Conservation (phyloP, 2,888 invertebrate species). For the Stenodema calcarata region DNA sequence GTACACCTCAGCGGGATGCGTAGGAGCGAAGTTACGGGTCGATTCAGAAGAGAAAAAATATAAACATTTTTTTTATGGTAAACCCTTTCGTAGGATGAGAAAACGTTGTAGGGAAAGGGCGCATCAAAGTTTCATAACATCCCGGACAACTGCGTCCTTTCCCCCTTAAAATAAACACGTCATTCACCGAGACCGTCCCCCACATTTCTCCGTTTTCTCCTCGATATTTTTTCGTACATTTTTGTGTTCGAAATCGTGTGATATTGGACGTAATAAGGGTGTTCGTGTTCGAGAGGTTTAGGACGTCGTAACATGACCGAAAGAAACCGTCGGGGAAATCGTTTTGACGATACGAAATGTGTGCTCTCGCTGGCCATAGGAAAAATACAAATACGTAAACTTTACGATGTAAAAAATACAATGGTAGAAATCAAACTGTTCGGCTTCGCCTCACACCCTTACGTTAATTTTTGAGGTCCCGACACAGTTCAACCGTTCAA, state of each 20-base stretch:
- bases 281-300: too few relatives aligned
- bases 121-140: slow-evolving; percentile 38
- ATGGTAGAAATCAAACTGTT: too few relatives aligned
- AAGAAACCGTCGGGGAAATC: too few relatives aligned
- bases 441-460: too few relatives aligned
- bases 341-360: too few relatives aligned
- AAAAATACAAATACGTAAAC: too few relatives aligned
- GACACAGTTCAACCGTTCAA: too few relatives aligned
- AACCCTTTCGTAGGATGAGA: slow-evolving; percentile 2
- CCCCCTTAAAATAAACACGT: neutral
- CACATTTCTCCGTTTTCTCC: neutral
- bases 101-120: neutral
- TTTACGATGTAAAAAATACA: too few relatives aligned
- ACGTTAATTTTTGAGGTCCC: too few relatives aligned
- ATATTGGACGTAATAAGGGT: too few relatives aligned
- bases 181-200: neutral
- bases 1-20: slow-evolving; percentile 35
- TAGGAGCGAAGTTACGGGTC: neutral
- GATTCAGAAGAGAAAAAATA: neutral
- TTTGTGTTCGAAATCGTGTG: neutral
- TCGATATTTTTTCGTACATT: neutral
- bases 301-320: too few relatives aligned
- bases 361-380: too few relatives aligned
- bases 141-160: slow-evolving; percentile 27
- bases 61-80: neutral